phyloP scores from a whole-genome alignment of 35 echinoderm and acorn worm species.

The Ophiothrix spiculata region DNA sequence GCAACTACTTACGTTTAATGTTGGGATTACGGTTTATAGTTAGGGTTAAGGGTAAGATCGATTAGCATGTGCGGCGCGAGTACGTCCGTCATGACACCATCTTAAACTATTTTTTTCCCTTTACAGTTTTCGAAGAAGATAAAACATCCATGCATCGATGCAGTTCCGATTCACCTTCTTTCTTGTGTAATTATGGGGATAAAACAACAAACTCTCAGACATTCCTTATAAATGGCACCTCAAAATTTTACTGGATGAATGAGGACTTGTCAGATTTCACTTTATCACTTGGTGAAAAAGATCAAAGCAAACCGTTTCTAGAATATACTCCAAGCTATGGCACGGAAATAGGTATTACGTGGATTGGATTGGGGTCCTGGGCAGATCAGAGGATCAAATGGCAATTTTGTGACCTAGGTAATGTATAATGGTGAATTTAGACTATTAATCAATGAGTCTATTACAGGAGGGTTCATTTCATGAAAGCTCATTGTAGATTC shows the following conservation, averaged over 20 bases:
- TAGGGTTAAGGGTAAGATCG: too few relatives aligned
- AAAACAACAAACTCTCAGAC: background rate
- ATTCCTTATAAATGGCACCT: background rate
- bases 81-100: too few relatives aligned
- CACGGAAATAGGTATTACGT: background rate
- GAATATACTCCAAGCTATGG: background rate
- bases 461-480: background rate
- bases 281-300: background rate
- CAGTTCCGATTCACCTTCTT: background rate
- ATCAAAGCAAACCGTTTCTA: background rate
- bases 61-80: too few relatives aligned
- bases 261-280: background rate
- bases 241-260: background rate
- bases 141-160: background rate
- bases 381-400: background rate
- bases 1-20: too few relatives aligned
- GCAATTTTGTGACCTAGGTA: background rate
- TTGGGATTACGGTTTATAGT: too few relatives aligned
- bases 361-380: background rate
- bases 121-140: background rate
- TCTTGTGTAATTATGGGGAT: background rate
- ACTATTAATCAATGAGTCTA: background rate
- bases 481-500: background rate
- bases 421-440: too few relatives aligned
- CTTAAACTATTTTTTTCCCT: background rate